Conservation (phyloP, 2,113 vertebrate genomes). For the Galeopterus variegatus region DNA sequence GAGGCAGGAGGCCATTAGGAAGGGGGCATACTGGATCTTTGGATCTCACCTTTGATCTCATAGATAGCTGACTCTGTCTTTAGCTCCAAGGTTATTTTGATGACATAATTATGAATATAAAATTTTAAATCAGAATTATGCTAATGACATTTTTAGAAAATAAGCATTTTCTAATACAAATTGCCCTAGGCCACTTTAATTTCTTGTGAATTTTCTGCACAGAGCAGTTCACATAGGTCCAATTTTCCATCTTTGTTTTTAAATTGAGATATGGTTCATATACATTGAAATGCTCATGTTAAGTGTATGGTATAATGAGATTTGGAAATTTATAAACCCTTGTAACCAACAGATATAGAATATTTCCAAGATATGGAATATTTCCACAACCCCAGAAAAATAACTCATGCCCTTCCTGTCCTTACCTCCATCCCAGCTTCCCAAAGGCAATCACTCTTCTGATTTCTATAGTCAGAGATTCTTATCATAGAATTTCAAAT, state of each 20-base stretch:
- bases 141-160: not conserved
- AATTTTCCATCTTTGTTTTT: conserved; percentile 12
- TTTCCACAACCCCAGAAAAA: not conserved
- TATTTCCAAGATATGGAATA: not conserved
- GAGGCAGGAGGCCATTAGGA: not conserved
- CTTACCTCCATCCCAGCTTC: too few species aligned
- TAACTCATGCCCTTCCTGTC: not conserved
- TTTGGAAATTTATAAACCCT: not conserved
- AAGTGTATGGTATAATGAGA: not conserved
- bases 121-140: not conserved
- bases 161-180: not conserved
- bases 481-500: not conserved
- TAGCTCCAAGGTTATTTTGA: not conserved
- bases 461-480: not conserved
- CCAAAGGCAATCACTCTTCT: not conserved
- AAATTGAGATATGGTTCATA: not conserved
- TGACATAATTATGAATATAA: not conserved
- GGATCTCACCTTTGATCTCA: not conserved
- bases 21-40: not conserved
- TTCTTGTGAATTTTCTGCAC: not conserved
- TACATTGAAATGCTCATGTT: not conserved
- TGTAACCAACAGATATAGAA: not conserved
- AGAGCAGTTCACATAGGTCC: not conserved
- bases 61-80: not conserved
- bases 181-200: not conserved